phyloP scores from a whole-genome alignment of 2,888 invertebrate species.

The Cataglyphis livida region DNA sequence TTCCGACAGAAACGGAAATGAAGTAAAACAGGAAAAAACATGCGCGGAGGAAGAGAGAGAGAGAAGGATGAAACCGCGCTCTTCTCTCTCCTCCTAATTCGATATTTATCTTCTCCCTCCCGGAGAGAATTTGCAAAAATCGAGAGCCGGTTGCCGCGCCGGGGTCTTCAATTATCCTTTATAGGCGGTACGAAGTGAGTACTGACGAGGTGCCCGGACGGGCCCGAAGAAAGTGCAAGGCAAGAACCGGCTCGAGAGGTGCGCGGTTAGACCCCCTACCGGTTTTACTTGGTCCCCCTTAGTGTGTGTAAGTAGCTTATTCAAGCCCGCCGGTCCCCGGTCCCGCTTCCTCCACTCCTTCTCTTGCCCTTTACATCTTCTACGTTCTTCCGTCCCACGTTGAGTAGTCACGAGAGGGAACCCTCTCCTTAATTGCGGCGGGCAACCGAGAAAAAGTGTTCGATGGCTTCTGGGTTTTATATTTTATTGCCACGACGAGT shows the following conservation, averaged over 20 bases:
- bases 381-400: conserved; percentile 52
- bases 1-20: not conserved
- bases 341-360: not conserved
- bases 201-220: conserved; percentile 58
- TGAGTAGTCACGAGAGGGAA: conserved; percentile 56
- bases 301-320: conserved; percentile 60
- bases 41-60: not conserved
- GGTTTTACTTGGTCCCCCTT: conserved; percentile 77
- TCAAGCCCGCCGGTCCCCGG: conserved; percentile 38
- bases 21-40: not conserved
- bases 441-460: conserved; percentile 64
- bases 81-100: conserved; percentile 33
- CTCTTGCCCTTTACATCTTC: not conserved
- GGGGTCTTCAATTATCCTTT: conserved; percentile 75
- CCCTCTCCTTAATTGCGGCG: conserved; percentile 71
- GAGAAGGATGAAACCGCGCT: not conserved
- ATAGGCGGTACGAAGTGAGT: conserved; percentile 71
- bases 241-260: conserved; percentile 80
- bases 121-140: conserved; percentile 68
- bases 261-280: conserved; percentile 79
- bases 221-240: conserved; percentile 76
- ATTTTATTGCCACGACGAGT: conserved; percentile 44
- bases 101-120: conserved; percentile 53
- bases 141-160: conserved; percentile 57
- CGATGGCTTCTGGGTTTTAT: conserved; percentile 52